Evolutionary conservation across 1,140 invertebrate genomes (phyloP).

Genomic region (Centruroides sculpturatus): DNA sequence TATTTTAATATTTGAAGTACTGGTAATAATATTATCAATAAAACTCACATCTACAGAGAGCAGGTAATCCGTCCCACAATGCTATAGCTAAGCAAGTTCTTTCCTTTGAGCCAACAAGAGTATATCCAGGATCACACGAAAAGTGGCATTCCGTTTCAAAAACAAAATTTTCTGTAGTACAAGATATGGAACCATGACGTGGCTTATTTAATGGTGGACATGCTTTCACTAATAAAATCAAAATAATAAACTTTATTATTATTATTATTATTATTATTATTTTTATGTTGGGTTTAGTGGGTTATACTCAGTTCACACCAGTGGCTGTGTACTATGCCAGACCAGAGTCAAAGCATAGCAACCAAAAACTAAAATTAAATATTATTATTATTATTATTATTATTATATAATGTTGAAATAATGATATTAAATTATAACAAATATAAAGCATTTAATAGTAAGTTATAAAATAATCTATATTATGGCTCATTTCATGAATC

Average conservation of each 20-base stretch:
- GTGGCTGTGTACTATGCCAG: no score
- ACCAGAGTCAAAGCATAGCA: no score
- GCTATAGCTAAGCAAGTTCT: slow-evolving; percentile 49
- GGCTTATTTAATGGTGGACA: slow-evolving; percentile 40
- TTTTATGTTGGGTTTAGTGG: no score
- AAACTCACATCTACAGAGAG: slow-evolving; percentile 45
- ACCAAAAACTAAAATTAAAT: no score
- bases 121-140: slow-evolving; percentile 44
- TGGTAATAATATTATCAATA: not conserved
- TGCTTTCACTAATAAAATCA: slow-evolving; percentile 37
- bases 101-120: slow-evolving; percentile 45
- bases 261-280: no score
- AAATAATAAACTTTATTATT: not conserved
- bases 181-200: slow-evolving; percentile 42
- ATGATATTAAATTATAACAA: no score
- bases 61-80: slow-evolving; percentile 49
- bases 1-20: not conserved
- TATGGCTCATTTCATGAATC: no score
- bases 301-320: no score
- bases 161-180: slow-evolving; percentile 38
- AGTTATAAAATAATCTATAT: no score
- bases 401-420: no score
- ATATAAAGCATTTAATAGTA: no score
- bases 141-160: slow-evolving; percentile 51
- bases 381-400: no score